Conservation (phyloP, 2,888 invertebrate species). For the Ennomos erosarius region DNA sequence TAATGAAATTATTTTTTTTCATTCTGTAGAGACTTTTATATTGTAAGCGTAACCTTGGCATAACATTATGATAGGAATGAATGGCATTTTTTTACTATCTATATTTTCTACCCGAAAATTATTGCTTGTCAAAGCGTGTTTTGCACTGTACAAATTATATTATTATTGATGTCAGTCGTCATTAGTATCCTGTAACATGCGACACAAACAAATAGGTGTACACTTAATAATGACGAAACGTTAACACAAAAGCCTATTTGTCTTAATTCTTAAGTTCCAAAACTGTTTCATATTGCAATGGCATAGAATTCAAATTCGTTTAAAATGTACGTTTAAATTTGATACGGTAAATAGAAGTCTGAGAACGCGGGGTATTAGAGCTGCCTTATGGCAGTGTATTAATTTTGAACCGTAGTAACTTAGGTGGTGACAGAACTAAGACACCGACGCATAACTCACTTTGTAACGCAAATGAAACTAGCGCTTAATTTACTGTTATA, state of each 20-base stretch:
- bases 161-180: slow-evolving; percentile 76
- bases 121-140: slow-evolving; percentile 34
- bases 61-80: neutral
- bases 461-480: slow-evolving; percentile 84
- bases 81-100: neutral
- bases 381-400: slow-evolving; percentile 84
- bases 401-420: slow-evolving; percentile 85
- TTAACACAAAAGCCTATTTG: slow-evolving; percentile 57
- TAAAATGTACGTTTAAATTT: slow-evolving; percentile 65
- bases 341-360: slow-evolving; percentile 78
- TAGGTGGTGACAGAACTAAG: slow-evolving; percentile 85
- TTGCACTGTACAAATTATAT: slow-evolving; percentile 55
- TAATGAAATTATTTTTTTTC: too few species aligned
- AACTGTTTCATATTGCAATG: slow-evolving; percentile 42
- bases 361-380: slow-evolving; percentile 74
- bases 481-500: slow-evolving; percentile 84
- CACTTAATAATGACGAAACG: slow-evolving; percentile 78
- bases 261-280: slow-evolving; percentile 18
- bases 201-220: slow-evolving; percentile 83
- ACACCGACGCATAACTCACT: slow-evolving; percentile 84
- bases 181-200: slow-evolving; percentile 80
- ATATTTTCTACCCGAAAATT: slow-evolving; percentile 13
- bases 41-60: too few species aligned
- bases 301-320: slow-evolving; percentile 45
- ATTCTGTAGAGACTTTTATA: too few species aligned